These are phyloP conservation scores for Scolopax rusticola DNA, from an alignment of 2,797 vertebrate genomes.

Conservation along the genomic window DNA sequence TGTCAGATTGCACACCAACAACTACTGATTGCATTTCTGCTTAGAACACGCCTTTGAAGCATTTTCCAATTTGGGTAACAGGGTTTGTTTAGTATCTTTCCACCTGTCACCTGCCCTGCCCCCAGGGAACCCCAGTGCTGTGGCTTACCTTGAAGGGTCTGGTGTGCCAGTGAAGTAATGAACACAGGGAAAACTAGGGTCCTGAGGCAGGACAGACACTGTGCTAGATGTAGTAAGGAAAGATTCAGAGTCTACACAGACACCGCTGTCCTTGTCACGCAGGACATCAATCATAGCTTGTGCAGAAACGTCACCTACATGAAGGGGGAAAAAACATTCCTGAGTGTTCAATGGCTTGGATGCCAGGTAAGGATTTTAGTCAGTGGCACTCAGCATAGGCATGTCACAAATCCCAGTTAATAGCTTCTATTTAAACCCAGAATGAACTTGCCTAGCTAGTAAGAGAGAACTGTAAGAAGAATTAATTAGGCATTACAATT, in stretches of 20 bases:
- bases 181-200: constrained; percentile 77
- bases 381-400: neutral
- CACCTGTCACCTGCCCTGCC: neutral
- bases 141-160: constrained; percentile 82
- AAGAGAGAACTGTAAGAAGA: neutral
- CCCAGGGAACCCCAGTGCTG: neutral
- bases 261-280: constrained; percentile 79
- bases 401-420: neutral
- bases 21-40: neutral
- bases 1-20: neutral
- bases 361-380: neutral
- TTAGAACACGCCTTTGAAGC: neutral
- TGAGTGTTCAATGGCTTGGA: neutral
- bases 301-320: constrained; percentile 77
- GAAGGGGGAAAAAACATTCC: neutral
- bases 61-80: neutral
- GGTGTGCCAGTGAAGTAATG: constrained; percentile 86
- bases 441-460: neutral
- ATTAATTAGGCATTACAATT: neutral
- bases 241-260: constrained; percentile 81
- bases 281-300: constrained; percentile 82
- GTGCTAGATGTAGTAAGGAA: constrained; percentile 84
- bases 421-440: neutral
- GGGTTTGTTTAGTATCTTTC: neutral
- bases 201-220: constrained; percentile 82